Evolutionary conservation across 1,140 invertebrate species (phyloP).

Genomic region (Hormaphis cornu): DNA sequence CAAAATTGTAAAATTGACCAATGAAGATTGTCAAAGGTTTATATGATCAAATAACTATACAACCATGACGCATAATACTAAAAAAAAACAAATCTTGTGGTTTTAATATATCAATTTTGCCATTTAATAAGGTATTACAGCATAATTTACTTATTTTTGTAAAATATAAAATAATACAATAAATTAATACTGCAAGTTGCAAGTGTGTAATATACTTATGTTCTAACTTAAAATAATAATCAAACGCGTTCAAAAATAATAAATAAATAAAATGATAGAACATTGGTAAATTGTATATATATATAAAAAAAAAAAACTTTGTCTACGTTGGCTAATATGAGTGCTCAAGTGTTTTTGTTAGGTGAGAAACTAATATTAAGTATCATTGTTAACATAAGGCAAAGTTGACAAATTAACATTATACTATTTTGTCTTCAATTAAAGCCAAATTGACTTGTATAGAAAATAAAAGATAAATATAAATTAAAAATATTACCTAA

Average conservation of each 20-base stretch:
- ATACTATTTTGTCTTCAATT: neutral
- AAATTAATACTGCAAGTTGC: constrained; percentile 15
- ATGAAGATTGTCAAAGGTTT: too few species aligned
- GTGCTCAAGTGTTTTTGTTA: neutral
- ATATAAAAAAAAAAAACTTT: neutral
- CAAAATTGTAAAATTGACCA: too few species aligned
- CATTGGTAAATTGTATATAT: neutral
- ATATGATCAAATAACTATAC: too few species aligned
- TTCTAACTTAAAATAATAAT: constrained; percentile 14
- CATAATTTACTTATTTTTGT: neutral
- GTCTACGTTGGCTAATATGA: neutral
- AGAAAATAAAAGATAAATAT: neutral
- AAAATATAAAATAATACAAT: constrained; percentile 8
- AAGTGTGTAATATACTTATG: constrained; percentile 8
- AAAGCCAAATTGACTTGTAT: neutral
- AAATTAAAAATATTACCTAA: neutral
- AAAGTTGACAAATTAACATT: neutral
- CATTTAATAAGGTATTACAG: neutral
- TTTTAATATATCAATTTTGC: neutral
- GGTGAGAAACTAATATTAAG: constrained; percentile 9
- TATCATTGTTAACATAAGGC: neutral
- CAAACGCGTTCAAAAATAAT: neutral
- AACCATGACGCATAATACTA: too few species aligned
- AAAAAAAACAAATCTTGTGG: constrained; percentile 1
- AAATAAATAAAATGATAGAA: neutral